Evolutionary conservation across 2,113 vertebrate genomes (phyloP).

Genomic region (Brienomyrus longianalis): DNA sequence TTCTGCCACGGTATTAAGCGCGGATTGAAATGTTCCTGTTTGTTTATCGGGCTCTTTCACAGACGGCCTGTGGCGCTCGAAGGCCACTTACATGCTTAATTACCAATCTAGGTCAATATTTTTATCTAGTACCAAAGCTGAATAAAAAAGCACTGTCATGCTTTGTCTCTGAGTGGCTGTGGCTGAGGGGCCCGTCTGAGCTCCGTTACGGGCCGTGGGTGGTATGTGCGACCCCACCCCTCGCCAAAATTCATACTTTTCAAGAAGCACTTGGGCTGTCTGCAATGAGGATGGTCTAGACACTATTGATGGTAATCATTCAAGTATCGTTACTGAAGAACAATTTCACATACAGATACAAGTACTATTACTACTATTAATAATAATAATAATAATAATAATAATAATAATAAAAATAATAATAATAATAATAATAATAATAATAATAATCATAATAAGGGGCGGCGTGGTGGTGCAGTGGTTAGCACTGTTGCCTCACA

Average conservation of each 20-base stretch:
- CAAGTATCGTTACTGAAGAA: not conserved
- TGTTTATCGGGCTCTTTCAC: slow-evolving; percentile 2
- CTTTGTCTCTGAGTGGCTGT: not conserved
- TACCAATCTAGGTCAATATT: slow-evolving; percentile 9
- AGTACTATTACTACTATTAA: not conserved
- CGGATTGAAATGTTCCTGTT: slow-evolving; percentile 5
- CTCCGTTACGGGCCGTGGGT: not conserved
- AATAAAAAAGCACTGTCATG: not conserved
- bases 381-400: not conserved
- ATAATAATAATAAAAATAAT: no score
- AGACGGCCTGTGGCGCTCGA: not conserved
- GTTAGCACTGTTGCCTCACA: no score
- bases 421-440: no score
- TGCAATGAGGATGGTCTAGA: not conserved
- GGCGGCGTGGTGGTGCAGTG: no score
- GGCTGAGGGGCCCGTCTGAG: not conserved
- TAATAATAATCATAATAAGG: no score
- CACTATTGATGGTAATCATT: not conserved
- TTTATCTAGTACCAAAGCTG: not conserved
- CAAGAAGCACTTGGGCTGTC: not conserved
- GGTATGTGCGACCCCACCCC: not conserved
- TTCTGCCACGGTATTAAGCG: not conserved
- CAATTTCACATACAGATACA: not conserved
- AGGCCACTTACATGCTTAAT: slow-evolving; percentile 10
- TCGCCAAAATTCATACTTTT: not conserved